phyloP scores from a whole-genome alignment of 2,888 invertebrate genomes.

The Phortica magna region DNA sequence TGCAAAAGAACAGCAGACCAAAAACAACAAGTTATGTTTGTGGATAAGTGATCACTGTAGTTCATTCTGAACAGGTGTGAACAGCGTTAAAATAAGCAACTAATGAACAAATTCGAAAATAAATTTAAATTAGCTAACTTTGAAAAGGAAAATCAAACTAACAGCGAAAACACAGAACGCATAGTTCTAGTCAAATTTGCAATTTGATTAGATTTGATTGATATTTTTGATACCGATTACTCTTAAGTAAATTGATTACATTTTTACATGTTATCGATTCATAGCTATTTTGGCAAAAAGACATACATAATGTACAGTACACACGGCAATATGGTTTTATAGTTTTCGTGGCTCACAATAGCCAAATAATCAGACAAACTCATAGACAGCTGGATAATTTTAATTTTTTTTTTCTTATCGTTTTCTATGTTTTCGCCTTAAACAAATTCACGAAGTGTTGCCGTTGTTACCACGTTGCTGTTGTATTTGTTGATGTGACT shows the following conservation, averaged over 20 bases:
- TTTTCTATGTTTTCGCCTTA: slow-evolving; percentile 8
- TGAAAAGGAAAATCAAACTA: slow-evolving; percentile 15
- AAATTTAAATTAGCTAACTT: slow-evolving; percentile 6
- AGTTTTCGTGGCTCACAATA: no score
- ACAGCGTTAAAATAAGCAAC: slow-evolving; percentile 10
- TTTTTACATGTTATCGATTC: no score
- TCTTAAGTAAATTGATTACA: no score
- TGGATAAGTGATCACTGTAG: background rate
- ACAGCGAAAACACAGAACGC: slow-evolving; percentile 18
- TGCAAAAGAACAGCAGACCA: background rate
- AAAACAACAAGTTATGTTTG: background rate
- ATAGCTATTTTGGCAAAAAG: background rate
- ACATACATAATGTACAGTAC: no score
- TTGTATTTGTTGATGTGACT: slow-evolving; percentile 36
- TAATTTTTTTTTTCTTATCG: background rate
- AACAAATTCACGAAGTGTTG: slow-evolving; percentile 13
- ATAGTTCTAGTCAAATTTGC: background rate
- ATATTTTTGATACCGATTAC: no score
- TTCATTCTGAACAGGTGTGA: background rate
- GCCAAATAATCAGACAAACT: no score
- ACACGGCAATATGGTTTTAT: no score
- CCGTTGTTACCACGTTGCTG: slow-evolving; percentile 29
- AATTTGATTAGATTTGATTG: background rate
- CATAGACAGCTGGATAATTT: background rate
- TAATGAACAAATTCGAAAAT: slow-evolving; percentile 9